Evolutionary conservation across 2,113 vertebrate genomes (phyloP).

Genomic region (Zeus faber): DNA sequence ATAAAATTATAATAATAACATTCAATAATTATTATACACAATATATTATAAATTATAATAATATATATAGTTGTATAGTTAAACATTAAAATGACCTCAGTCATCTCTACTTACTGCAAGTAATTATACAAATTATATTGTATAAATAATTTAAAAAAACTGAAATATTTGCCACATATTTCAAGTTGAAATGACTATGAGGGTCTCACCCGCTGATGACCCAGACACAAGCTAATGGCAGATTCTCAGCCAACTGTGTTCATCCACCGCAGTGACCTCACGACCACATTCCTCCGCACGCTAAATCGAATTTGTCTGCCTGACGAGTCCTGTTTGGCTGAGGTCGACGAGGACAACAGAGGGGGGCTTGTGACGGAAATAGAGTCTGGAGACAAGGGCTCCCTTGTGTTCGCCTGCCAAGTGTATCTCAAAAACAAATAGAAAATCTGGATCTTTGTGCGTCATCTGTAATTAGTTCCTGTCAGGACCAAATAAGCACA

Average conservation of each 20-base stretch:
- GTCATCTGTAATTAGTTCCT: constrained; percentile 28
- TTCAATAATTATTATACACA: too few relatives aligned
- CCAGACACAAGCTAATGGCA: too few relatives aligned
- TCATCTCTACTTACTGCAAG: too few relatives aligned
- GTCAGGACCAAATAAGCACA: constrained; percentile 22
- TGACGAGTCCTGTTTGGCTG: constrained; percentile 15
- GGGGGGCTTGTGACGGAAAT: constrained; percentile 34
- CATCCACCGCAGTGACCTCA: constrained; percentile 15
- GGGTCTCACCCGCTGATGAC: not conserved
- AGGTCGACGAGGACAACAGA: constrained; percentile 27
- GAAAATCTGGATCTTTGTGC: constrained; percentile 10
- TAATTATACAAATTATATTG: too few relatives aligned
- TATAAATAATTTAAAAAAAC: too few relatives aligned
- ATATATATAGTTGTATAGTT: too few relatives aligned
- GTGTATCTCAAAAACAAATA: constrained; percentile 16
- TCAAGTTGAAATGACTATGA: too few relatives aligned
- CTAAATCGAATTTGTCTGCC: constrained; percentile 33
- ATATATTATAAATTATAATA: too few relatives aligned
- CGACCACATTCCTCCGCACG: constrained; percentile 6
- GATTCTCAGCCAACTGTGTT: not conserved
- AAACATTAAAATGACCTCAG: too few relatives aligned
- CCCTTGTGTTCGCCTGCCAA: constrained; percentile 17
- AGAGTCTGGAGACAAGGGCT: constrained; percentile 24
- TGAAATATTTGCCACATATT: too few relatives aligned
- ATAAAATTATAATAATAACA: too few relatives aligned